Percentiles rank a stretch among this genome's conserved stretches.
Conservation (phyloP, 2,113 vertebrate genomes). For the Crypturellus undulatus region DNA sequence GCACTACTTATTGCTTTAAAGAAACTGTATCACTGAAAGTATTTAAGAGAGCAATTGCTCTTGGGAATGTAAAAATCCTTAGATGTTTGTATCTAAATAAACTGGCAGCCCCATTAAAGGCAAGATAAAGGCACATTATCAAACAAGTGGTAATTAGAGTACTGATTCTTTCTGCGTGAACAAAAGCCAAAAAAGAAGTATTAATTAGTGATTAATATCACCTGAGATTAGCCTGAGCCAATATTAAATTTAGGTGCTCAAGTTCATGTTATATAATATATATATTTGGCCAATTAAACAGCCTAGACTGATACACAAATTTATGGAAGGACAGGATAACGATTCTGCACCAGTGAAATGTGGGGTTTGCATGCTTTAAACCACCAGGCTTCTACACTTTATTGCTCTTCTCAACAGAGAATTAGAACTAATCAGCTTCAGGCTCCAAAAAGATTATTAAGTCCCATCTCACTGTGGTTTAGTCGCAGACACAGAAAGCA, state of each 20-base stretch:
- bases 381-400: not conserved
- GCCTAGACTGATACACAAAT: conserved; percentile 53
- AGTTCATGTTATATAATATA: not conserved
- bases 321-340: conserved; percentile 13
- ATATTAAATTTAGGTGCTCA: conserved; percentile 58
- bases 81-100: conserved; percentile 78
- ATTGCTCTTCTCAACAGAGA: conserved; percentile 14
- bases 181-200: conserved; percentile 57
- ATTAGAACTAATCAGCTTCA: not conserved
- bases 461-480: not conserved
- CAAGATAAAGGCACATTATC: conserved; percentile 77
- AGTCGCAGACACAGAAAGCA: not conserved
- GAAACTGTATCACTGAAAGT: conserved; percentile 72
- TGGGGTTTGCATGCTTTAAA: conserved; percentile 38
- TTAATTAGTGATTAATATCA: conserved; percentile 78
- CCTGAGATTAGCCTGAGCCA: conserved; percentile 63
- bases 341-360: conserved; percentile 40
- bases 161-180: conserved; percentile 74
- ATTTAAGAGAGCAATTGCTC: conserved; percentile 76
- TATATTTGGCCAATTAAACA: conserved; percentile 65
- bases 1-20: conserved; percentile 74
- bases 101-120: conserved; percentile 67
- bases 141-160: conserved; percentile 78
- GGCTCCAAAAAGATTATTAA: not conserved
- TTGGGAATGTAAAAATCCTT: conserved; percentile 71